Evolutionary conservation across 1,140 invertebrate genomes (phyloP), one percentile per base, ranked within the genome.

Genomic region (Pemphigus obesinymphae): DNA sequence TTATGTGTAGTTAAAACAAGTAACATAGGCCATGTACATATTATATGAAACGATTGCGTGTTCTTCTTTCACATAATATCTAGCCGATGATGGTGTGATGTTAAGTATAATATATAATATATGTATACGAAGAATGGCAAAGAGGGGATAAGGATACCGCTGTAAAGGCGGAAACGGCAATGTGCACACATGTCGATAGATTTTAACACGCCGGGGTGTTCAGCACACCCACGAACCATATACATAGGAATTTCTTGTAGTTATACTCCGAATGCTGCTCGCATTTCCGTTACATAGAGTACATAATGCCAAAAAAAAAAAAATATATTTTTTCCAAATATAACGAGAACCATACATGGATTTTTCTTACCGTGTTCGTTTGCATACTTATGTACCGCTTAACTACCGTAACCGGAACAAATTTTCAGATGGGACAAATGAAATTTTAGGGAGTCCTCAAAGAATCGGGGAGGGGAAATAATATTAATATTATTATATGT

Each of bases 161-260:
- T 37, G 68, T 73, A 73, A 73, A 73, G 45, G 45, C 70, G 70
- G 70, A 73, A 73, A 73, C 45, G 3, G 70, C 70, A 31, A 73
- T 37, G 20, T n/a, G 45, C 70, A 73, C 70, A 73, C 70, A 31
- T 73, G 70, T 73, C 45, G 43, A 73, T 31, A 50, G 43, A 50
- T 50, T 70, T 73, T 73, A 73, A 73, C 70, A 48, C 43, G 70
- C 58, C 17, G 43, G 26, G 45, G 66, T 68, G 63, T 70, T 45
- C 45, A n/a, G 43, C 43, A 48, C 43, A 50, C 68, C 37, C 70
- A 31, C 29, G 29, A 31, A 73, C 26, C 7, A 29, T n/a, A n/a
- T n/a, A n/a, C n/a, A n/a, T 13, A 48, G 70, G 50, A 31, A 73
- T 50, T 48, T 50, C 70, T 73, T 17, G 70, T 50, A 73, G 23